These are phyloP conservation scores for Steinernema carpocapsae DNA, from an alignment of 2,888 invertebrate genomes.

Conservation along the genomic window DNA sequence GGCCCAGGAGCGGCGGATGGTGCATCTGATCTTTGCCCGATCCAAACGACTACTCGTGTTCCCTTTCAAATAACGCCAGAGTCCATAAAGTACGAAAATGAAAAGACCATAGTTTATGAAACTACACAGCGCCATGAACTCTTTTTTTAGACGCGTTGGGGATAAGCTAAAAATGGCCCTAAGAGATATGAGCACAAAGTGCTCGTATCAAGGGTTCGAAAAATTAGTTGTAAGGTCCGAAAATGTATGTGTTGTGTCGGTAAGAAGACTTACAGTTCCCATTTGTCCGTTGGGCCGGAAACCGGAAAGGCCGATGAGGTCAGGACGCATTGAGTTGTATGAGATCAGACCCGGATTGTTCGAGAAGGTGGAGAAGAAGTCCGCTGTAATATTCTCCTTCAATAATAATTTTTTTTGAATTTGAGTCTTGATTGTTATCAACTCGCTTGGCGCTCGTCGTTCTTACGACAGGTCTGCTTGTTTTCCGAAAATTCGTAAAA, in stretches of 20 bases:
- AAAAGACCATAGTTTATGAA: background rate
- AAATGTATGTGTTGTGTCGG: background rate
- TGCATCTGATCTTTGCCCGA: constrained; percentile 15
- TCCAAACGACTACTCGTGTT: constrained; percentile 1
- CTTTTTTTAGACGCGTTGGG: background rate
- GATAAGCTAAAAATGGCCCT: too few relatives aligned
- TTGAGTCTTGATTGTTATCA: too few relatives aligned
- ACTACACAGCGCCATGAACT: too few relatives aligned
- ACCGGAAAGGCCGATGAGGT: constrained; percentile 15
- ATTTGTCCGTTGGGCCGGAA: constrained; percentile 31
- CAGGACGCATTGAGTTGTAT: constrained; percentile 30
- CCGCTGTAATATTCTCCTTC: constrained; percentile 14
- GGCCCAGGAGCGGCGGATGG: background rate
- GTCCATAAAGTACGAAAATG: background rate
- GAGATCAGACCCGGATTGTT: constrained; percentile 29
- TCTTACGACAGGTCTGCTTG: background rate
- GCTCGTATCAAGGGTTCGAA: too few relatives aligned
- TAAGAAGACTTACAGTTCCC: constrained; percentile 21
- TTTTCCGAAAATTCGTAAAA: background rate
- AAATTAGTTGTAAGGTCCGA: too few relatives aligned
- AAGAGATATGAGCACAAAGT: too few relatives aligned
- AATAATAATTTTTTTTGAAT: too few relatives aligned
- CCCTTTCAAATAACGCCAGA: background rate
- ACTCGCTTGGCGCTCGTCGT: background rate
- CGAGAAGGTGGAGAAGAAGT: constrained; percentile 34